These are phyloP conservation scores for Morinoia aosen DNA, from an alignment of 2,888 invertebrate genomes.

Conservation along the genomic window DNA sequence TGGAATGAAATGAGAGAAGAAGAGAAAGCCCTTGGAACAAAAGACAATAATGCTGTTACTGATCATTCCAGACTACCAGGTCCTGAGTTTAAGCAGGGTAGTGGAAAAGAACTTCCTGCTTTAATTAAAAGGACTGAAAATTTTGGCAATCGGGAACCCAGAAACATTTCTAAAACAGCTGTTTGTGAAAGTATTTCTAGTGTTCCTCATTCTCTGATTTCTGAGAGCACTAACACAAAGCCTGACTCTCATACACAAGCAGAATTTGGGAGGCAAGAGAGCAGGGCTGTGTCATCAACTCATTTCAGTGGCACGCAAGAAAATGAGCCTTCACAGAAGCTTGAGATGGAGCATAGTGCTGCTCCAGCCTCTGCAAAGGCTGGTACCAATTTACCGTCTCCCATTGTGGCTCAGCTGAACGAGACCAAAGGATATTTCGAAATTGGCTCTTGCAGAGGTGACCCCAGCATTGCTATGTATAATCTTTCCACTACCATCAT, in stretches of 20 bases:
- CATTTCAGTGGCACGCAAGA: not conserved
- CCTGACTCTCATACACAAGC: not conserved
- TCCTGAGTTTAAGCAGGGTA: not conserved
- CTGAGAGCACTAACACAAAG: not conserved
- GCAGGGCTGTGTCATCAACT: not conserved
- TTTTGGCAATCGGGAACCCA: not conserved
- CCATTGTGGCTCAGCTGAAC: conserved; percentile 29
- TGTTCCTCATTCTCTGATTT: not conserved
- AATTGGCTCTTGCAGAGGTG: conserved; percentile 29
- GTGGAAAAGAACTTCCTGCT: not conserved
- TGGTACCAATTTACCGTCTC: not conserved
- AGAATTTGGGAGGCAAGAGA: not conserved
- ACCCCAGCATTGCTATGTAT: conserved; percentile 13
- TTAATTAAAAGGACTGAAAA: not conserved
- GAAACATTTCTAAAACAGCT: not conserved
- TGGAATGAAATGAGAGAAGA: conserved; percentile 34
- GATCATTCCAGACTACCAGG: not conserved
- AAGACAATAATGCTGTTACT: not conserved
- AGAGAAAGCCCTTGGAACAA: not conserved
- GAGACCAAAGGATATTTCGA: conserved; percentile 49
- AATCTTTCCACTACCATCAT: conserved; percentile 5
- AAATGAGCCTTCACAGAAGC: not conserved
- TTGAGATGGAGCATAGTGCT: not conserved
- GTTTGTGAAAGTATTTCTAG: not conserved
- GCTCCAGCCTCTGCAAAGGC: not conserved